These are phyloP conservation scores for Deilephila porcellus DNA, from an alignment of 2,888 invertebrate species.

Conservation along the genomic window DNA sequence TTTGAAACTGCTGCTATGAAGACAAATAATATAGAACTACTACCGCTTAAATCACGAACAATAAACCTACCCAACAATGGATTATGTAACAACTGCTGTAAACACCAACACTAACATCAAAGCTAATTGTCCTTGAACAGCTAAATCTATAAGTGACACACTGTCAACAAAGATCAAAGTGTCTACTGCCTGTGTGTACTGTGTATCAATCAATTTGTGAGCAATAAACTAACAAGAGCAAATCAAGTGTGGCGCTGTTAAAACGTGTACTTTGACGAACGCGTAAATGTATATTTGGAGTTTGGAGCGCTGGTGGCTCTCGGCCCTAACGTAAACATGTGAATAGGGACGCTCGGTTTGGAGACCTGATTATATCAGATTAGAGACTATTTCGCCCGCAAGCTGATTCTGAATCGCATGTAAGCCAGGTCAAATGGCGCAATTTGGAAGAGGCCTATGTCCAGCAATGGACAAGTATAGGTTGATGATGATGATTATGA, in stretches of 20 bases:
- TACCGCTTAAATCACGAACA: no score
- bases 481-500: no score
- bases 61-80: no score
- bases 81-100: no score
- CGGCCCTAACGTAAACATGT: not conserved
- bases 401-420: no score
- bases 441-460: no score
- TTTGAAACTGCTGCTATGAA: no score
- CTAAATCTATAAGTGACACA: no score
- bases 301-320: conserved; percentile 2
- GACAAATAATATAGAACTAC: no score
- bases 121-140: not conserved
- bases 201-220: not conserved
- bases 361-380: not conserved
- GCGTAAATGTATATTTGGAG: conserved; percentile 17
- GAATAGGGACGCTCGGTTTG: not conserved
- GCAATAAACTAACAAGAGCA: conserved; percentile 5
- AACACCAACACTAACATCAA: no score
- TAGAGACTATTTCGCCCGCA: not conserved
- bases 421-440: no score
- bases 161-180: not conserved
- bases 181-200: not conserved
- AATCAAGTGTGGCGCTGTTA: conserved; percentile 1
- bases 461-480: no score
- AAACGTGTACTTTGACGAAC: not conserved